Conservation (phyloP, 2,888 invertebrate genomes). For the Hyposoter didymator region DNA sequence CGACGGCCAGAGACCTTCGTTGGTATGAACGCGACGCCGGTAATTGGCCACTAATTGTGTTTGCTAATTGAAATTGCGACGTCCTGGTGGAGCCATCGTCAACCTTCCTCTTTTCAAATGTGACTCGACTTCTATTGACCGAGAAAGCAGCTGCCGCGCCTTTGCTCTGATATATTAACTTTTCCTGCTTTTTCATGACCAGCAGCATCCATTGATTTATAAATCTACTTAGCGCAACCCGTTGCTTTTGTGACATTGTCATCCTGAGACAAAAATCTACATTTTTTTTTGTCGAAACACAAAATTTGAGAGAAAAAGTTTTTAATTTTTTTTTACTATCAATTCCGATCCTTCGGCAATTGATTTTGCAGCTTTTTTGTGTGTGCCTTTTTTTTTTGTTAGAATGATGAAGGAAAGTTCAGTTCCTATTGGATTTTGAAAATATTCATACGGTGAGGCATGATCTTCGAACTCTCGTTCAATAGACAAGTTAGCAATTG, state of each 20-base stretch:
- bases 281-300: no score
- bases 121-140: slow-evolving; percentile 50
- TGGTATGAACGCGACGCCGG: slow-evolving; percentile 70
- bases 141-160: slow-evolving; percentile 22
- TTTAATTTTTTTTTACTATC: no score
- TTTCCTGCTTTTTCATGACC: slow-evolving; percentile 9
- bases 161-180: not conserved
- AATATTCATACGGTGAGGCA: no score
- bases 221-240: not conserved
- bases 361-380: no score
- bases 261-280: no score
- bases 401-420: no score
- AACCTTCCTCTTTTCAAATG: slow-evolving; percentile 53
- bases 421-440: no score
- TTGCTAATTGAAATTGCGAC: slow-evolving; percentile 81
- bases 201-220: not conserved
- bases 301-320: no score
- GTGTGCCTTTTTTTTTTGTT: no score
- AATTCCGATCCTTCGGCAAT: no score
- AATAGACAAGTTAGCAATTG: slow-evolving; percentile 3
- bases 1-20: slow-evolving; percentile 32
- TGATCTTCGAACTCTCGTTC: not conserved
- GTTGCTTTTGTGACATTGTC: no score
- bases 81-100: slow-evolving; percentile 53
- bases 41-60: slow-evolving; percentile 80